phyloP scores from a whole-genome alignment of 2,113 vertebrate species.

The Irena cyanogastra region DNA sequence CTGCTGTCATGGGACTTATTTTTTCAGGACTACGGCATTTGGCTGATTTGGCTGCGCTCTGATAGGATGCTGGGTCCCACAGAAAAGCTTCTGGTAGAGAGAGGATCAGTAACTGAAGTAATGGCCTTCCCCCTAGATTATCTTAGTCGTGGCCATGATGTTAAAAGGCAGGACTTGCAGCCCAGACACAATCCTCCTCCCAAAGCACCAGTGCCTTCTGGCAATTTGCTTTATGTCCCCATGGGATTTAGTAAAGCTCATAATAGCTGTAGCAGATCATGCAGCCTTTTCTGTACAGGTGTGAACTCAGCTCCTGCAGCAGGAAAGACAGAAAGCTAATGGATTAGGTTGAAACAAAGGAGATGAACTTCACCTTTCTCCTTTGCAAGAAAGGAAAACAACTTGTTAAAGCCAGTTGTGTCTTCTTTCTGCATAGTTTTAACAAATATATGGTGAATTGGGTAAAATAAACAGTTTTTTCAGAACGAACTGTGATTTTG shows the following conservation, averaged over 20 bases:
- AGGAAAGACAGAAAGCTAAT: not conserved
- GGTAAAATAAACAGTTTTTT: not conserved
- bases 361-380: not conserved
- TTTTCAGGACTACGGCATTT: not conserved
- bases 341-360: not conserved
- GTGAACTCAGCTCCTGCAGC: not conserved
- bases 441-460: not conserved
- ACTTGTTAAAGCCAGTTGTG: not conserved
- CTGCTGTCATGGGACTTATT: not conserved
- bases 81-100: not conserved
- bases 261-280: not conserved
- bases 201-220: not conserved
- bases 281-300: not conserved
- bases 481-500: not conserved
- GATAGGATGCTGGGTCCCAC: not conserved
- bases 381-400: not conserved
- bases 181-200: not conserved
- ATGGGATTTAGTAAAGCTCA: rapidly evolving
- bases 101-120: not conserved
- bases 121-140: not conserved
- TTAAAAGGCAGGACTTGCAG: not conserved
- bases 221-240: not conserved
- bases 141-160: not conserved
- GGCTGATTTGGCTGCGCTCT: not conserved
- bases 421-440: not conserved